Conservation (phyloP, 2,113 vertebrate species). For the Pachypanchax playfairii region DNA sequence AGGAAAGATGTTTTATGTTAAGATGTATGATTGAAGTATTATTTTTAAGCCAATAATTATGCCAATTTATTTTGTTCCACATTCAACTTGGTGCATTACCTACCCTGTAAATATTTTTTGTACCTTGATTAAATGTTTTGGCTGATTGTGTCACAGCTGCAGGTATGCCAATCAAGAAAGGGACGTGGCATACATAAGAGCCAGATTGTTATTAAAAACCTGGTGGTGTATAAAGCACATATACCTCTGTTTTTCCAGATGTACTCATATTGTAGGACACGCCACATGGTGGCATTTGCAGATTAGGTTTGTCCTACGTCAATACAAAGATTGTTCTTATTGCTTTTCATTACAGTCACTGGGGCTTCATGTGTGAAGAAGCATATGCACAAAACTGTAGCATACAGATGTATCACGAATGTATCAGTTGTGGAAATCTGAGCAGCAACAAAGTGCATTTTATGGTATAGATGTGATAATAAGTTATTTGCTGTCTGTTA, state of each 20-base stretch:
- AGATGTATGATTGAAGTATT: background rate
- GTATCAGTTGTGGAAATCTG: too few relatives aligned
- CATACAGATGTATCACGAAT: too few relatives aligned
- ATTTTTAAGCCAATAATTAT: constrained; percentile 16
- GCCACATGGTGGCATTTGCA: background rate
- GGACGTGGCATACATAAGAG: constrained; percentile 13
- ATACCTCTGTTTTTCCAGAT: background rate
- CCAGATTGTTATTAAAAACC: constrained; percentile 21
- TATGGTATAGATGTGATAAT: too few relatives aligned
- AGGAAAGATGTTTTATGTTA: background rate
- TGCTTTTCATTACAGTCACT: too few relatives aligned
- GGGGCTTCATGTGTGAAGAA: too few relatives aligned
- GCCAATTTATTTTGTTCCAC: constrained; percentile 22
- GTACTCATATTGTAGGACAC: background rate
- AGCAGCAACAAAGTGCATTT: too few relatives aligned
- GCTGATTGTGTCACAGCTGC: constrained; percentile 23
- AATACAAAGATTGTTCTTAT: too few relatives aligned
- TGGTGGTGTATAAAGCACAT: background rate
- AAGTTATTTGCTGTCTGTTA: too few relatives aligned
- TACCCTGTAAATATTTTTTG: constrained; percentile 21
- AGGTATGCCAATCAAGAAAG: constrained; percentile 33
- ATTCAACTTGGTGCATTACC: constrained; percentile 6
- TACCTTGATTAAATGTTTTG: constrained; percentile 51
- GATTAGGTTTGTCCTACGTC: background rate
- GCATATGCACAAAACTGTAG: too few relatives aligned